phyloP scores from a whole-genome alignment of 2,888 invertebrate genomes.

The Cetonia aurata region DNA sequence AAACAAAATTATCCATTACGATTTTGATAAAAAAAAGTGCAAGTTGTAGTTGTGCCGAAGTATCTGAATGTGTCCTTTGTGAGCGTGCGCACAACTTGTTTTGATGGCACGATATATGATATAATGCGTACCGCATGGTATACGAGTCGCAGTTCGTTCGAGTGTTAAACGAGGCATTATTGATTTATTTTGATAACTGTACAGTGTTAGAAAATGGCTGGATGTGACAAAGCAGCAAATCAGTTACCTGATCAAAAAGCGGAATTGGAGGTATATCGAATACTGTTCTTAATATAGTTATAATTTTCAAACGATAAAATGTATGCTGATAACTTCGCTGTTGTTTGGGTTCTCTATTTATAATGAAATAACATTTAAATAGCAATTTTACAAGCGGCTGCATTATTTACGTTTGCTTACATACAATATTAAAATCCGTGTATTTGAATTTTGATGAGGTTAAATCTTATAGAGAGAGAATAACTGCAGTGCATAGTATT shows the following conservation, averaged over 20 bases:
- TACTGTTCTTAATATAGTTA: background rate
- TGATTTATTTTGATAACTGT: conserved; percentile 14
- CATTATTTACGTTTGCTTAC: background rate
- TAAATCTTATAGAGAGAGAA: too few species aligned
- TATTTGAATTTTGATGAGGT: too few species aligned
- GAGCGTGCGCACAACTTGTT: conserved; percentile 21
- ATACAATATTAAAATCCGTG: background rate
- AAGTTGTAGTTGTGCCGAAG: conserved; percentile 18
- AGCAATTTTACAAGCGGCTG: background rate
- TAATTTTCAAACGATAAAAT: background rate
- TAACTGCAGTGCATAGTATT: too few species aligned
- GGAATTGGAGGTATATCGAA: conserved; percentile 51
- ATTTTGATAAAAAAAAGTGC: conserved; percentile 2
- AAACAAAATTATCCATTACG: too few species aligned
- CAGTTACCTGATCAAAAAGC: conserved; percentile 55
- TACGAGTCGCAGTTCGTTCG: conserved; percentile 6
- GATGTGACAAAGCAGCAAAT: conserved; percentile 55
- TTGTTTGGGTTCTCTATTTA: conserved; percentile 2
- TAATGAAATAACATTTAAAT: background rate
- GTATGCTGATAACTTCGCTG: conserved; percentile 7
- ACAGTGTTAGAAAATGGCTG: conserved; percentile 49
- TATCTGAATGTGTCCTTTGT: background rate
- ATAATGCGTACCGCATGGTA: conserved; percentile 9
- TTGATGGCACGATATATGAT: conserved; percentile 20
- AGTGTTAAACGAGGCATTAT: background rate